Evolutionary conservation across 2,797 vertebrate species (phyloP), one percentile per base, ranked within the genome.

Genomic region (Sylvia borin): DNA sequence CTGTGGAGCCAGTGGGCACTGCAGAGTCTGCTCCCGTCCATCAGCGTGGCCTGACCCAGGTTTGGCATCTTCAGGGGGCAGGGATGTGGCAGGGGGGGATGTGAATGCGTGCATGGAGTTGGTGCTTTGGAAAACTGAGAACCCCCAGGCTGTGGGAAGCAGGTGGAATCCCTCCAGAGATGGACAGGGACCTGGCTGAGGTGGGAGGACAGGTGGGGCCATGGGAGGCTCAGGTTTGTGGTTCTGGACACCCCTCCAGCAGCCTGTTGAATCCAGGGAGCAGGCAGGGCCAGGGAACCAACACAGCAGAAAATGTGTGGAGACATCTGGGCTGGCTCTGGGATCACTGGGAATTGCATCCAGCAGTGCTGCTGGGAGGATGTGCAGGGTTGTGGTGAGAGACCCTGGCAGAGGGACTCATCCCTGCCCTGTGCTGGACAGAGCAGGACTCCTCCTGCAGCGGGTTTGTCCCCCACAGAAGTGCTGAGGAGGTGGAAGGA

Each of bases 71-170:
- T 3, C 38, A 29, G 66, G 34, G 47, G 70, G 50, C 64, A 48
- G 50, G 65, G 58, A 31, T 2, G 8, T 29, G 64, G 20, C 12
- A 4, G 17, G 9, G 31, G 29, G 10, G 40, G 24, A 42, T 29
- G 47, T 1, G 13, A 32, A 51, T 26, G 20, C 1, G 0, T 4
- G 40, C 9, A 0, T 5, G 29, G 13, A 1, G n/a, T 31, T 5
- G 58, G 19, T 67, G 45, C 42, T 82, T 32, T 48, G 75, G 85
- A 50, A 93, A 86, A 53, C 21, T 43, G 50, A 47, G 73, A 42
- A 5, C 21, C 6, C 16, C 19, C 29, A 40, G 51, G 68, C 76
- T 86, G 80, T 6, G 9, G 22, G 43, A 47, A 11, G 47, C 42
- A 34, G 40, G 25, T 54, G 77, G 32, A 24, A 81, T 48, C 40